Conservation (phyloP, 2,888 invertebrate species). For the Pheosia gnoma region DNA sequence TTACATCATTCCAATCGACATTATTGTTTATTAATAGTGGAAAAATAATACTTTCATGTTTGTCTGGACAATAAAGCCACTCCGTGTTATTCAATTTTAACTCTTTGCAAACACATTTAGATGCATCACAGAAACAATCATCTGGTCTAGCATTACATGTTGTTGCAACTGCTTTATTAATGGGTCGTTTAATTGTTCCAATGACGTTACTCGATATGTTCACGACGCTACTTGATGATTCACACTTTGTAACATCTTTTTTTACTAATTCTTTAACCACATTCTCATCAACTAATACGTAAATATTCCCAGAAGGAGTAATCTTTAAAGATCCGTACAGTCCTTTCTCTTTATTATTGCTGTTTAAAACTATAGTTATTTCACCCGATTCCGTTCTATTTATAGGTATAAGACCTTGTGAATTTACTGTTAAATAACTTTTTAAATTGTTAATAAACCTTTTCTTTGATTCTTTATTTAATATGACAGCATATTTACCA, state of each 20-base stretch:
- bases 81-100: constrained; percentile 15
- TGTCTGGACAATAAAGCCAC: constrained; percentile 2
- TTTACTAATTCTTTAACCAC: constrained; percentile 27
- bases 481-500: constrained; percentile 52
- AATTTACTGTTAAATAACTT: constrained; percentile 42
- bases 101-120: constrained; percentile 50
- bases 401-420: constrained; percentile 47
- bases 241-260: constrained; percentile 20
- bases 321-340: constrained; percentile 56
- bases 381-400: constrained; percentile 50
- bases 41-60: not conserved
- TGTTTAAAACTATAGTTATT: constrained; percentile 49
- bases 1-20: not conserved
- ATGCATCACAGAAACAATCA: constrained; percentile 38
- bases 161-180: constrained; percentile 50
- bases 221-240: constrained; percentile 6
- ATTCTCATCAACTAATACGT: constrained; percentile 49
- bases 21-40: not conserved
- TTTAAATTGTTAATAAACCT: constrained; percentile 54
- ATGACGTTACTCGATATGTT: constrained; percentile 27
- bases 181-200: constrained; percentile 26
- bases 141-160: constrained; percentile 42
- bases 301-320: constrained; percentile 60
- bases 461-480: constrained; percentile 57
- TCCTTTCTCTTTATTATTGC: constrained; percentile 28